These are phyloP conservation scores for Melanophora roralis DNA, from an alignment of 2,888 invertebrate genomes.

Conservation along the genomic window DNA sequence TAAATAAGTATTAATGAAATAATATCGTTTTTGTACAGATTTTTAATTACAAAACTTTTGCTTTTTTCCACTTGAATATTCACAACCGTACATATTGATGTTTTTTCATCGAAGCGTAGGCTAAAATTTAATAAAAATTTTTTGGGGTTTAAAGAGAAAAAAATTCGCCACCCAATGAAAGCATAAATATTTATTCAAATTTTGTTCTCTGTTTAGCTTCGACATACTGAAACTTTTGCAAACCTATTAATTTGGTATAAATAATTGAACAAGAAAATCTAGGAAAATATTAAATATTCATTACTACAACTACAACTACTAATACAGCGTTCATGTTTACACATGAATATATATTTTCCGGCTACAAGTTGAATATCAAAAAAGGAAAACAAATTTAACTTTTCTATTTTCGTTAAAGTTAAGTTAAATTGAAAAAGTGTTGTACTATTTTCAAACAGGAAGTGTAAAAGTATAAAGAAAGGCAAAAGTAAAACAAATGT, in stretches of 20 bases:
- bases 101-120: too few species aligned
- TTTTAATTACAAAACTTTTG: constrained; percentile 58
- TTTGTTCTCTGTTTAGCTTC: not conserved
- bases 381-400: constrained; percentile 1
- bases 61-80: constrained; percentile 20
- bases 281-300: not conserved
- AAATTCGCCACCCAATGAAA: not conserved
- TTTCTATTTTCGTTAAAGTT: not conserved
- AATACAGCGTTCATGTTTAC: not conserved
- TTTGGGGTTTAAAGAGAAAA: not conserved
- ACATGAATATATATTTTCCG: not conserved
- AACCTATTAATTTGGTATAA: constrained; percentile 54
- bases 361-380: not conserved
- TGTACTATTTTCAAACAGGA: not conserved
- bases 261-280: constrained; percentile 19
- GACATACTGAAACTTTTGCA: constrained; percentile 17
- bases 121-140: too few species aligned
- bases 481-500: not conserved
- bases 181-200: not conserved
- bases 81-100: not conserved
- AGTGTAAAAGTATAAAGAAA: not conserved
- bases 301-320: not conserved
- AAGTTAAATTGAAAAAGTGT: constrained; percentile 16
- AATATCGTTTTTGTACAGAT: not conserved
- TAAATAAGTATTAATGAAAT: too few species aligned